Percentiles rank a stretch among this genome's conserved stretches.
phyloP scores from a whole-genome alignment of 2,113 vertebrate species.

The Ovis aries region ARS-UI_Ramb_v3.0 NC_056055.1:240413001-240413500 shows the following conservation, averaged over 20 bases:
- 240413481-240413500: neutral
- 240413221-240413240: neutral
- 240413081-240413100: neutral
- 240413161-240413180: neutral
- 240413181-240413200: neutral
- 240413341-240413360: neutral
- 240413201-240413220: neutral
- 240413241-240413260: neutral
- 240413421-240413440: neutral
- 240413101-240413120: neutral
- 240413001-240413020: neutral
- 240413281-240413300: neutral
- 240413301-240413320: neutral
- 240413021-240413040: neutral
- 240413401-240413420: neutral
- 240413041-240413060: neutral
- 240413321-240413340: neutral
- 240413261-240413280: neutral
- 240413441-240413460: neutral
- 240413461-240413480: neutral
- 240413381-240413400: neutral
- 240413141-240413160: neutral
- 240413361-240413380: neutral
- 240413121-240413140: constrained; percentile 4
- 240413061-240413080: neutral